phyloP scores from a whole-genome alignment of 2,888 invertebrate genomes.

The Eupithecia abbreviata region DNA sequence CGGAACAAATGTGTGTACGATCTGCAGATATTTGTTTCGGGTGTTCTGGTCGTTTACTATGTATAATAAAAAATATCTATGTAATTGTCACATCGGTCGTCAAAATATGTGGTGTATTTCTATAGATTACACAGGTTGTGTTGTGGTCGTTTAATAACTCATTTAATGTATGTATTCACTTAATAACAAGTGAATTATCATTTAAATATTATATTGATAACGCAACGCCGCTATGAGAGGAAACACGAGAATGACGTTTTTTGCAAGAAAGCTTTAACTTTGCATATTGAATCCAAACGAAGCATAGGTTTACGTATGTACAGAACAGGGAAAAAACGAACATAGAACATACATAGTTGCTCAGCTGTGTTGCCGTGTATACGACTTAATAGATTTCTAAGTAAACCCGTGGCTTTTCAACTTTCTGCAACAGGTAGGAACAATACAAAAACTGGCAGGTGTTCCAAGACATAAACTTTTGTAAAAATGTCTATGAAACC shows the following conservation, averaged over 20 bases:
- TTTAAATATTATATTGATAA: too few relatives aligned
- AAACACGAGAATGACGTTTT: not conserved
- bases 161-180: too few relatives aligned
- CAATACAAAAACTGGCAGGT: conserved; percentile 39
- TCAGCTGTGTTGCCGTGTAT: conserved; percentile 34
- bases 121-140: too few relatives aligned
- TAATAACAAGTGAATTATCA: too few relatives aligned
- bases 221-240: not conserved
- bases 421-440: conserved; percentile 48
- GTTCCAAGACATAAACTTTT: conserved; percentile 26
- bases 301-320: not conserved
- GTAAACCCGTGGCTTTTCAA: conserved; percentile 53
- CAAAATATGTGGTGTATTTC: too few relatives aligned
- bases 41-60: too few relatives aligned
- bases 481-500: not conserved
- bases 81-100: too few relatives aligned
- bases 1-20: too few relatives aligned
- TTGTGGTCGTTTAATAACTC: too few relatives aligned
- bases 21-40: too few relatives aligned
- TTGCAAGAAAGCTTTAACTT: conserved; percentile 30
- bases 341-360: conserved; percentile 3
- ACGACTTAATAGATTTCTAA: conserved; percentile 60
- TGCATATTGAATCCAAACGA: conserved; percentile 19
- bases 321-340: conserved; percentile 28
- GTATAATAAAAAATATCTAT: too few relatives aligned